Conservation (phyloP, 2,113 vertebrate species). For the Chrysemys picta region DNA sequence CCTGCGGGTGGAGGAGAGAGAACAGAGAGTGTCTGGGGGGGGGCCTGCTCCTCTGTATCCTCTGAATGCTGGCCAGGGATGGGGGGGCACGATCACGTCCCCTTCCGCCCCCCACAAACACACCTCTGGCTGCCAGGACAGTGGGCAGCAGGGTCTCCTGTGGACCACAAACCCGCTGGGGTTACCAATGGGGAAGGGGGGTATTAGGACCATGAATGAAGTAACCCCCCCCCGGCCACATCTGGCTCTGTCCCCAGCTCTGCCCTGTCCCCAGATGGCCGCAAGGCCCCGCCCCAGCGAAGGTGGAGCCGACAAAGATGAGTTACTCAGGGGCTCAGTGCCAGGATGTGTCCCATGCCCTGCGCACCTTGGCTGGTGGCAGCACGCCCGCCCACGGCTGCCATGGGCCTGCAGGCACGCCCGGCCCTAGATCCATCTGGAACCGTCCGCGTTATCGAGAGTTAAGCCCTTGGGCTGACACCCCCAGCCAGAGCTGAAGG, state of each 20-base stretch:
- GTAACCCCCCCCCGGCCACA: neutral
- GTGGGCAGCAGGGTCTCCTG: neutral
- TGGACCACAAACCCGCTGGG: neutral
- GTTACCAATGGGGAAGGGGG: neutral
- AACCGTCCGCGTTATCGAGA: too few species aligned
- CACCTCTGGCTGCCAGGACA: neutral
- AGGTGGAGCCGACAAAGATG: neutral
- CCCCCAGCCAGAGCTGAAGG: too few species aligned
- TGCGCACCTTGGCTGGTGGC: too few species aligned
- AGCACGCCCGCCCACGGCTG: too few species aligned
- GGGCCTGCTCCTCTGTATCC: neutral
- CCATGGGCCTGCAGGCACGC: too few species aligned
- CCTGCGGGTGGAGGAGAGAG: conserved; percentile 64
- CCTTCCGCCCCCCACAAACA: neutral
- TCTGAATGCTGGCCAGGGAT: neutral
- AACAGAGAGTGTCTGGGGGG: neutral
- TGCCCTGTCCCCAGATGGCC: neutral
- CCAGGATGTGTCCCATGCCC: too few species aligned
- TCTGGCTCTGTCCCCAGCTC: neutral
- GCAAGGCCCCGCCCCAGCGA: neutral
- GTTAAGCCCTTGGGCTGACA: too few species aligned
- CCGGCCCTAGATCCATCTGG: too few species aligned
- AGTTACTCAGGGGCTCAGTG: too few species aligned
- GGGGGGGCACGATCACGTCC: too few species aligned
- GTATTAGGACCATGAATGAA: neutral